Evolutionary conservation across 2,113 vertebrate species (phyloP), one percentile per base, ranked within the genome.

Genomic region (Sander vitreus): DNA sequence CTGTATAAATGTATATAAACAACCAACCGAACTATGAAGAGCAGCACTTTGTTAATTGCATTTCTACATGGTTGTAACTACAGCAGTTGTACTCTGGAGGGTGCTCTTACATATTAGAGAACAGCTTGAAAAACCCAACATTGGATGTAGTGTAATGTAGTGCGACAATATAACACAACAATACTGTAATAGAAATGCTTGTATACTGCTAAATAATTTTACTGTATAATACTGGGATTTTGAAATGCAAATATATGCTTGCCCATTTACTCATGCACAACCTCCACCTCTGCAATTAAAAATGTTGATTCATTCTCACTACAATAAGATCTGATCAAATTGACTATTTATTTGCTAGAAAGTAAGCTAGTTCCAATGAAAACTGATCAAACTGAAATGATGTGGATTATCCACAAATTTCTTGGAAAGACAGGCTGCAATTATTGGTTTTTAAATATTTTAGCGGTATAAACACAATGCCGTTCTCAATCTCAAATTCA

Each of bases 101-200:
- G 75, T 10, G 87, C 78, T 79, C 43, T 76, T n/a, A 15, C n/a
- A 58, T 58, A 6, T 36, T 51, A 54, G 48, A 67, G 6, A 66
- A 21, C 66, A 30, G 15, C 3, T 68, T 36, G 8, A 33, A 53
- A n/a, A 65, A n/a, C 4, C n/a, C 47, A 23, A 16, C 23, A 25
- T 6, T 47, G 2, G 7, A 59, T n/a, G 2, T 12, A 25, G 27
- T 23, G 9, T 25, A 18, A 64, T 54, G 12, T 53, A 21, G 15
- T 51, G 30, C 2, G 36, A 21, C n/a, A 45, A 9, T 65, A 57
- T 9, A 10, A 33, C 3, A 18, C 25, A 27, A 36, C 19, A 73
- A 53, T 16, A 57, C 21, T 57, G n/a, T 54, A 21, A 43, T 45
- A 2, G 15, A 25, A 36, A 2, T 19, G 21, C 9, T 53, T 66